Evolutionary conservation across 2,888 invertebrate species (phyloP).

Genomic region (Nemoura dubitans): DNA sequence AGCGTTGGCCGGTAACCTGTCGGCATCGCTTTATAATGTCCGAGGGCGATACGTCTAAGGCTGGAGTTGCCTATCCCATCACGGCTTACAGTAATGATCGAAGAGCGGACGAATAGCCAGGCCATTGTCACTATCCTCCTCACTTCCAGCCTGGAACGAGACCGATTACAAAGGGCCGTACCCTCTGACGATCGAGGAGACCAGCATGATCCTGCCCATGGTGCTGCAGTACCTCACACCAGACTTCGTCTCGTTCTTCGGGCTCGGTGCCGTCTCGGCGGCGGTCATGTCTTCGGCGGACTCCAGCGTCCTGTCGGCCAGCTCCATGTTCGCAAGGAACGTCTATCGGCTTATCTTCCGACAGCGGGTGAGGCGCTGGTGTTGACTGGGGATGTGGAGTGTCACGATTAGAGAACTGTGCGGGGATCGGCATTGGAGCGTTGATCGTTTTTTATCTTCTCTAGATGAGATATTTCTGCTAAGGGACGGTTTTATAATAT

Average conservation of each 20-base stretch:
- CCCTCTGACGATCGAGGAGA: conserved; percentile 79
- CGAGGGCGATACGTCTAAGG: too few species aligned
- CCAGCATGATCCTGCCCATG: conserved; percentile 95
- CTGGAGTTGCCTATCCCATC: too few species aligned
- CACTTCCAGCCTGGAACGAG: conserved; percentile 88
- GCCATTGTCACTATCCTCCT: too few species aligned
- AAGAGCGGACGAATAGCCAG: too few species aligned
- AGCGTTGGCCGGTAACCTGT: too few species aligned
- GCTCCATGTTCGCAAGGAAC: conserved; percentile 99
- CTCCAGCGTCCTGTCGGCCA: conserved; percentile 96
- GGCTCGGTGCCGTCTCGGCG: conserved; percentile 97
- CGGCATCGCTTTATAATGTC: too few species aligned
- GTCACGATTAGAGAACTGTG: neutral
- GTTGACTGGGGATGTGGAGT: conserved; percentile 42
- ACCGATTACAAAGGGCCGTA: conserved; percentile 82
- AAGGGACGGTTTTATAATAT: too few species aligned
- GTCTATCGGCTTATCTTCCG: conserved; percentile 97
- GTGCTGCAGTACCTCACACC: conserved; percentile 97
- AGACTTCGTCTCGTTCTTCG: conserved; percentile 95
- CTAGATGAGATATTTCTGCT: too few species aligned
- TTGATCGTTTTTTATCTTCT: too few species aligned
- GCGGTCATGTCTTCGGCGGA: conserved; percentile 99
- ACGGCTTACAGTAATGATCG: too few species aligned
- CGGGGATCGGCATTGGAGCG: too few species aligned
- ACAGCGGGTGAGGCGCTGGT: conserved; percentile 71